These are phyloP conservation scores for Melangyna quadrimaculata DNA, from an alignment of 2,888 invertebrate species.

Conservation along the genomic window DNA sequence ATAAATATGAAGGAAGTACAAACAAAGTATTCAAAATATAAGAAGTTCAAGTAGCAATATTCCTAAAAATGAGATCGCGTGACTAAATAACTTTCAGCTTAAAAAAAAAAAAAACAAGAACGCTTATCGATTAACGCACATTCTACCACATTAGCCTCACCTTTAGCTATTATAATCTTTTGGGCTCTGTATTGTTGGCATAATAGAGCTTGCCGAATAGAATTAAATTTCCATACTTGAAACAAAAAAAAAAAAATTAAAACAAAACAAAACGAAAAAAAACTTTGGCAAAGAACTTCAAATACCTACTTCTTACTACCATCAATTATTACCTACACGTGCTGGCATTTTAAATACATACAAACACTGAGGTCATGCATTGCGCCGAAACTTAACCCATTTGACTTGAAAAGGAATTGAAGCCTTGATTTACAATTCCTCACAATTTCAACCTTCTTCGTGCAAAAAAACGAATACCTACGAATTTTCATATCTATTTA, in stretches of 20 bases:
- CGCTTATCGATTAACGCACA: slow-evolving; percentile 50
- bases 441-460: slow-evolving; percentile 33
- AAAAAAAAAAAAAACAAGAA: neutral
- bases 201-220: slow-evolving; percentile 15
- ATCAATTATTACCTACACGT: slow-evolving; percentile 33
- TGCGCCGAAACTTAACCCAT: slow-evolving; percentile 51
- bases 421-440: slow-evolving; percentile 41
- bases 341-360: neutral
- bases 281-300: slow-evolving; percentile 69
- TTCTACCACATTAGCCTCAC: neutral
- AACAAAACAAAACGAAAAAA: neutral
- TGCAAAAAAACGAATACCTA: slow-evolving; percentile 24
- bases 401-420: slow-evolving; percentile 40
- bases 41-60: neutral
- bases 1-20: neutral
- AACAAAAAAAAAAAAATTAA: neutral
- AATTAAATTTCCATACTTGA: slow-evolving; percentile 14
- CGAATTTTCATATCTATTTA: slow-evolving; percentile 35
- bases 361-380: slow-evolving; percentile 40
- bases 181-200: neutral
- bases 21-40: neutral
- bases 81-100: slow-evolving; percentile 18
- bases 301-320: slow-evolving; percentile 7
- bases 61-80: slow-evolving; percentile 5
- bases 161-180: neutral